Conservation (phyloP, 1,140 invertebrate species). For the Papilio aristodemus region DNA sequence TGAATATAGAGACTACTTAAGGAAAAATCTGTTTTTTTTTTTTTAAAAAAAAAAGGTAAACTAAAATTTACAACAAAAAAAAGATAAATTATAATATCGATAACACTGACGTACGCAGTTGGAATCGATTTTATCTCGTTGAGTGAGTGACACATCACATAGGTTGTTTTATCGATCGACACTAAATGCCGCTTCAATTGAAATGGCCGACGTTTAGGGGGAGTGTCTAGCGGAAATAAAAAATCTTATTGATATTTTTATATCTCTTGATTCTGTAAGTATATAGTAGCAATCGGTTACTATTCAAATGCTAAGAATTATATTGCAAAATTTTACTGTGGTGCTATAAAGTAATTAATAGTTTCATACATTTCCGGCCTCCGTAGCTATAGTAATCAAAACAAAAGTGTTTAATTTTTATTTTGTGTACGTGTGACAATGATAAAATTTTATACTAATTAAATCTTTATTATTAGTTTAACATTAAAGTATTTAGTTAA, state of each 20-base stretch:
- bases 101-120: neutral
- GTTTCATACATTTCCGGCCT: slow-evolving; percentile 61
- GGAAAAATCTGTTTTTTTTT: neutral
- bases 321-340: slow-evolving; percentile 8
- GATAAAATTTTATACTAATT: neutral
- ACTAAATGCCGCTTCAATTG: slow-evolving; percentile 71
- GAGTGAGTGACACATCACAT: slow-evolving; percentile 45
- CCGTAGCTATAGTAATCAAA: slow-evolving; percentile 71
- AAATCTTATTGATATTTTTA: slow-evolving; percentile 64
- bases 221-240: slow-evolving; percentile 71
- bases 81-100: slow-evolving; percentile 13
- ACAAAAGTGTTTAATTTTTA: slow-evolving; percentile 65
- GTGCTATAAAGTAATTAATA: neutral
- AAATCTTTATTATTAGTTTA: neutral
- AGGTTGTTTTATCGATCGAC: slow-evolving; percentile 68
- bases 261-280: slow-evolving; percentile 64
- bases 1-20: no score
- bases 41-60: neutral
- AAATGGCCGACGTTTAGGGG: slow-evolving; percentile 79
- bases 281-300: neutral
- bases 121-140: slow-evolving; percentile 26
- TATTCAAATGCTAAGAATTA: neutral
- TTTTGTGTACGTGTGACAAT: slow-evolving; percentile 23
- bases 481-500: neutral
- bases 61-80: neutral